A percentile compares a stretch with the other conserved stretches of the same genome.
Evolutionary conservation across 2,888 invertebrate species (phyloP).

Genomic region (Nemapogon koenigi): DNA sequence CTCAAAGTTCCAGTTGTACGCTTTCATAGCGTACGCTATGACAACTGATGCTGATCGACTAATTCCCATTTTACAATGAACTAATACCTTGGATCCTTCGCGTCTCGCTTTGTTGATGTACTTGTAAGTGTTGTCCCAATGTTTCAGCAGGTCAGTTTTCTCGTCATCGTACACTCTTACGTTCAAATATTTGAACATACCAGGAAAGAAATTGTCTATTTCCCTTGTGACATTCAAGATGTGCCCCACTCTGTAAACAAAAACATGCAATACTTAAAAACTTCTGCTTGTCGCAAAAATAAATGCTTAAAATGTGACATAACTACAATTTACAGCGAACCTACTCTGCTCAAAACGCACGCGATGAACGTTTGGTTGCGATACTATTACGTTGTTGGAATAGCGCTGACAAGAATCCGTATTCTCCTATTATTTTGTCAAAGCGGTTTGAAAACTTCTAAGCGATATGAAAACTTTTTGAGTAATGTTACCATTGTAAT

Average conservation of each 20-base stretch:
- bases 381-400: no score
- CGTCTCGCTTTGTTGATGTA: constrained; percentile 93
- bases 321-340: no score
- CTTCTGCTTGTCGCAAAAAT: no score
- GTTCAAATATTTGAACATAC: constrained; percentile 95
- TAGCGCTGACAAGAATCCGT: no score
- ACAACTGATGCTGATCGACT: constrained; percentile 98
- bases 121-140: constrained; percentile 98
- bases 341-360: no score
- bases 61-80: constrained; percentile 99
- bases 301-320: no score
- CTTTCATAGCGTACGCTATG: constrained; percentile 98
- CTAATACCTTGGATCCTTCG: constrained; percentile 91
- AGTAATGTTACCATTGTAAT: no score
- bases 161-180: constrained; percentile 97
- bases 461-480: no score
- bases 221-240: constrained; percentile 98
- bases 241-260: constrained; percentile 82
- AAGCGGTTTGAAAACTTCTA: no score
- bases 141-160: constrained; percentile 92
- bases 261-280: no score
- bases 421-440: no score
- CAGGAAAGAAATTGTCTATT: constrained; percentile 99
- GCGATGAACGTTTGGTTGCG: no score
- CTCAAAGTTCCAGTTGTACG: constrained; percentile 91